Percentiles rank a stretch among this genome's conserved stretches.
Evolutionary conservation across 1,140 invertebrate species (phyloP).

Genomic region (Micrasema longulum): DNA sequence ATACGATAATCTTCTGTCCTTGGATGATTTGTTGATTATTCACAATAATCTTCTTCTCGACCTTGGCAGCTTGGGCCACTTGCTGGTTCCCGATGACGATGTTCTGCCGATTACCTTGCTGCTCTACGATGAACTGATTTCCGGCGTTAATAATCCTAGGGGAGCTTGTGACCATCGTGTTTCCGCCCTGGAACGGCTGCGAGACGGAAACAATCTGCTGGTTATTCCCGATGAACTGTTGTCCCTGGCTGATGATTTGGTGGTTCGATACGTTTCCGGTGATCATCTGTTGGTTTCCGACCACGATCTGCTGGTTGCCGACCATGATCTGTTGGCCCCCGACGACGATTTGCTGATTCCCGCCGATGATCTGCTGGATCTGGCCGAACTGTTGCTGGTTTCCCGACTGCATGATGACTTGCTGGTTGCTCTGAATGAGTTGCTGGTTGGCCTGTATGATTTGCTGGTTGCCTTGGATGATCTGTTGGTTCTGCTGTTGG

Average conservation of each 20-base stretch:
- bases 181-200: slow-evolving; percentile 38
- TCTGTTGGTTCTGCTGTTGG: slow-evolving; percentile 61
- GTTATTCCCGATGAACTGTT: slow-evolving; percentile 35
- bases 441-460: slow-evolving; percentile 44
- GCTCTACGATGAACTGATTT: slow-evolving; percentile 48
- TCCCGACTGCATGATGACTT: slow-evolving; percentile 61
- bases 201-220: slow-evolving; percentile 41
- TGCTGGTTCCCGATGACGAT: slow-evolving; percentile 44
- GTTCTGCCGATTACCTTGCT: slow-evolving; percentile 51
- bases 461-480: slow-evolving; percentile 58
- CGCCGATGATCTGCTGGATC: slow-evolving; percentile 51
- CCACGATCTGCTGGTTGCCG: slow-evolving; percentile 58
- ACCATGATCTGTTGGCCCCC: slow-evolving; percentile 51
- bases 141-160: slow-evolving; percentile 26
- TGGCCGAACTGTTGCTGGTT: slow-evolving; percentile 59
- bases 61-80: slow-evolving; percentile 17
- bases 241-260: slow-evolving; percentile 41
- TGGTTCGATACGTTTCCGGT: slow-evolving; percentile 41
- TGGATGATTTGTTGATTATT: slow-evolving; percentile 39
- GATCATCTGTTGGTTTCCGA: slow-evolving; percentile 60
- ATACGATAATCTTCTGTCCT: slow-evolving; percentile 42
- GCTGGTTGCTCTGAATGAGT: slow-evolving; percentile 57
- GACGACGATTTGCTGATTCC: slow-evolving; percentile 55
- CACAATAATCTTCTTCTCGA: slow-evolving; percentile 48
- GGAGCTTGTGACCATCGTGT: background rate